Evolutionary conservation across 92 coral and sea anemone genomes (phyloP).

Genomic region (Phenganax marumi): DNA sequence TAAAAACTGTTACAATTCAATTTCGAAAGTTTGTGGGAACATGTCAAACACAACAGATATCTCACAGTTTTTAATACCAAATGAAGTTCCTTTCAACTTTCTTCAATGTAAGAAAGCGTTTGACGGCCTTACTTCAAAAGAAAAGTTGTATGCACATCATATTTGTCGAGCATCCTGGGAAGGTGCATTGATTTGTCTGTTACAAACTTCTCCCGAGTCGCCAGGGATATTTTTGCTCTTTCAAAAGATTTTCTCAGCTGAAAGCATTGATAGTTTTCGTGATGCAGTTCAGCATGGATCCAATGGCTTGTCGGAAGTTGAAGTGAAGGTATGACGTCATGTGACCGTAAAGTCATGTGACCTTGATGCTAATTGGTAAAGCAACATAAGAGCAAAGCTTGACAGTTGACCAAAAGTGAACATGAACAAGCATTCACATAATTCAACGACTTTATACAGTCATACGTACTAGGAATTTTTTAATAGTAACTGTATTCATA

Average conservation of each 20-base stretch:
- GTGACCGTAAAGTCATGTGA: conserved; percentile 4
- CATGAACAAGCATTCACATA: background rate
- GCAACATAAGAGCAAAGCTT: background rate
- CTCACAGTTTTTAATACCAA: conserved; percentile 73
- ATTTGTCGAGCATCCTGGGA: conserved; percentile 88
- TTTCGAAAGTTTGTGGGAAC: background rate
- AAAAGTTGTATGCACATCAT: conserved; percentile 85
- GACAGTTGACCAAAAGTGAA: background rate
- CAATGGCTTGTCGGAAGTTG: conserved; percentile 70
- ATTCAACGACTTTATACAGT: background rate
- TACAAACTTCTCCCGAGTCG: conserved; percentile 92
- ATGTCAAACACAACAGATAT: conserved; percentile 62
- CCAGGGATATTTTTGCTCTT: conserved; percentile 89
- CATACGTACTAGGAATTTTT: background rate
- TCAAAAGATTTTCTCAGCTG: conserved; percentile 75
- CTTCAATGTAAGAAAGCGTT: conserved; percentile 86
- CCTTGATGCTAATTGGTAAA: background rate
- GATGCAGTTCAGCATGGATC: conserved; percentile 55
- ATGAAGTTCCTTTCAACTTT: conserved; percentile 66
- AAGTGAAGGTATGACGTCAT: conserved; percentile 62
- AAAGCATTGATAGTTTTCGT: conserved; percentile 61
- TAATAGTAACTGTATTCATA: background rate
- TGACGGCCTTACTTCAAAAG: conserved; percentile 71
- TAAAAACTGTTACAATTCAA: background rate
- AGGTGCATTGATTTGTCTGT: conserved; percentile 82